Base-by-base conservation (phyloP, 1,140 invertebrate species). In the Tetramorium parvispinum region DNA sequence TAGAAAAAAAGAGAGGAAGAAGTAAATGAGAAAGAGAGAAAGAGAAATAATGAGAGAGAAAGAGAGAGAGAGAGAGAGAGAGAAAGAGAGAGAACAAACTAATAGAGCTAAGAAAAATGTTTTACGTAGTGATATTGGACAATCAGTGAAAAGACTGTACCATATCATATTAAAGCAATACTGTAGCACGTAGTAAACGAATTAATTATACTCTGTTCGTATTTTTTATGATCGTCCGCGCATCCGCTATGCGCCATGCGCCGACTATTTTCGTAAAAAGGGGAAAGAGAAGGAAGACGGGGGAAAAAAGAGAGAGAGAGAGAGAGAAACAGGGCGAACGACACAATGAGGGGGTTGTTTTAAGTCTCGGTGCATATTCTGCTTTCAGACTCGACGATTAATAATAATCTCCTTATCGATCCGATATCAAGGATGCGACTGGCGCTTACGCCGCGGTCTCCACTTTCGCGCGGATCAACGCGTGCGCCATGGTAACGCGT, bases 101-200 rank as follows among this genome's bases (percentile, higher is more conserved):
- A 81, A 65, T 49, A 76, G 43, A 83, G 79, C 68, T 83, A 83
- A 83, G 66, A 59, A 73, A 83, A 85, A 90, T 87, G 92, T 92
- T 90, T 92, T 93, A 92, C 83, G 92, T 94, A 94, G 94, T 94
- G 94, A 95, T 95, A 94, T 94, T 92, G 95, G 95, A 95, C 95
- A 95, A 95, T 95, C 95, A 95, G 94, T 95, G 94, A 95, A 94
- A 94, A 95, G 95, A 95, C 95, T 95, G 95, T 95, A 94, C 93
- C 94, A 94, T 95, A 94, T 93, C 92, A 94, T 94, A 93, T 92
- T 90, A 88, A 95, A 95, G 94, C 94, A 95, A 95, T 95, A 95
- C 85, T 85, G 88, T 93, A 93, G 92, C 75, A 73, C 88, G 55
- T 93, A 93, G 92, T 90, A 88, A 91, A 87, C 79, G 85, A 91